Evolutionary conservation across 2,888 invertebrate genomes (phyloP), one percentile per base, ranked within the genome.

Genomic region (Zygaena filipendulae): DNA sequence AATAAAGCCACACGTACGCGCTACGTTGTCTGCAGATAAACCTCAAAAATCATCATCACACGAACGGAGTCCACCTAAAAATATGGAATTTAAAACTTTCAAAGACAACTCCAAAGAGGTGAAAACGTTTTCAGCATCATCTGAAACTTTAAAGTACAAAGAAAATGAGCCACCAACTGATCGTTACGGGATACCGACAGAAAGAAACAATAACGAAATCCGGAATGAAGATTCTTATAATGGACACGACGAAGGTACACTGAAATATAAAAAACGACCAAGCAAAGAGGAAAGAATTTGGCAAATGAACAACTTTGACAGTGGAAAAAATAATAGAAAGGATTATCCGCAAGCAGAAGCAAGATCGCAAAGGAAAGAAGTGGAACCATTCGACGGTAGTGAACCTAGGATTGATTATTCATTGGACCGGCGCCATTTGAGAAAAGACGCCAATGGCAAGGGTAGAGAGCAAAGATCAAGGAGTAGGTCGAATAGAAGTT

Each of bases 21-120:
- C 74, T 4, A 77, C 74, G 10, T 34, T 75, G 20, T 58, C 70
- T 29, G 59, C 70, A 12, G 81, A 81, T 33, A 75, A 75, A 40
- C 47, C 57, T 20, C 80, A 77, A 47, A 72, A 59, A 33, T 41
- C 61, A 9, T 40, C 61, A 9, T 57, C 74, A 2, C 71, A 68
- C 32, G 79, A 79, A 33, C 57, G 67, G 19, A 64, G 66, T 27
- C 68, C 75, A 12, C 60, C 72, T 6, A 75, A 77, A 52, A 53
- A 61, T 2, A 74, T 79, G 75, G 79, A 80, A 43, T 81, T 81
- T 20, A 81, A 80, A 57, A 81, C 81, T 2, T 81, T 81, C 32
- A 81, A 81, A 52, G 80, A 81, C 31, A 74, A 52, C 35, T 69
- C 77, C 20, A 79, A 80, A 45, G 81, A 81, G 50, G 57, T 81